Evolutionary conservation across 2,113 vertebrate species (phyloP).

Genomic region (Tragulus kanchil): DNA sequence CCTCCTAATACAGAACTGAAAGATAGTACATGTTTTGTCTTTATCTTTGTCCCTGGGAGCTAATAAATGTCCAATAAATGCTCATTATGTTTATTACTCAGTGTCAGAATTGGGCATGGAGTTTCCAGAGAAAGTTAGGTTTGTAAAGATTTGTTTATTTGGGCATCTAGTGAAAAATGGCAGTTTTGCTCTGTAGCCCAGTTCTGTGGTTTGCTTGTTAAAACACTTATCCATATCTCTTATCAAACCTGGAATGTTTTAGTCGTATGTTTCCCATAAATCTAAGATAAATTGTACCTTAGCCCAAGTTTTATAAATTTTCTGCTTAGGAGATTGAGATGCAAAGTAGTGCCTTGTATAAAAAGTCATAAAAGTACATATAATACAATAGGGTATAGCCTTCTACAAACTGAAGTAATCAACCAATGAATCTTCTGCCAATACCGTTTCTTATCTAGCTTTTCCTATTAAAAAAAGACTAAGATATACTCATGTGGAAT

Average conservation of each 20-base stretch:
- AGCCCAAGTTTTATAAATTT: background rate
- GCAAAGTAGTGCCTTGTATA: background rate
- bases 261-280: background rate
- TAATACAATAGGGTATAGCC: background rate
- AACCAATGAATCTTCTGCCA: background rate
- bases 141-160: background rate
- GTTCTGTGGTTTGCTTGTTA: background rate
- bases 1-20: background rate
- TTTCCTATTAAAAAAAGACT: constrained; percentile 9
- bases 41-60: background rate
- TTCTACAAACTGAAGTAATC: background rate
- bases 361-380: background rate
- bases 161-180: background rate
- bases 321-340: background rate
- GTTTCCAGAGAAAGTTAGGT: background rate
- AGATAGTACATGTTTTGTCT: background rate
- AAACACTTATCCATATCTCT: background rate
- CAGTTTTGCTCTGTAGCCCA: accelerated
- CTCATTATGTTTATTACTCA: constrained; percentile 30
- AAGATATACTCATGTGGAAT: background rate
- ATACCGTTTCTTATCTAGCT: background rate
- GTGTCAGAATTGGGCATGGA: background rate
- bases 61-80: background rate
- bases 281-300: background rate
- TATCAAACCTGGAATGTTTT: background rate